Conservation (phyloP, 1,140 invertebrate species). For the Microvelia longipes region DNA sequence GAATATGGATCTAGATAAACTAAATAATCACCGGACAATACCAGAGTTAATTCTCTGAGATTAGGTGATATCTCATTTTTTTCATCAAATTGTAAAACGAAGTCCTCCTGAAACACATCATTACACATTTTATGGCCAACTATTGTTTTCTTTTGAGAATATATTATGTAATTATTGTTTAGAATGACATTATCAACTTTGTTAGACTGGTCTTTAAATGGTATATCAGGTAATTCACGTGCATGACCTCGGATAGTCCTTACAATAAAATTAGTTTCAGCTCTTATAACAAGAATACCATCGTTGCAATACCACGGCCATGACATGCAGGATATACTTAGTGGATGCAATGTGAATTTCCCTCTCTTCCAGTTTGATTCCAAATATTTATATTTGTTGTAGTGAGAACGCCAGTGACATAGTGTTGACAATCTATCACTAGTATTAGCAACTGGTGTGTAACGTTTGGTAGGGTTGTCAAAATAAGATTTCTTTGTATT, state of each 20-base stretch:
- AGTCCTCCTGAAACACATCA: not conserved
- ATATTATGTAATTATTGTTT: not conserved
- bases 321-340: not conserved
- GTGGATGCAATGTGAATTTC: not conserved
- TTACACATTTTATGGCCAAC: conserved; percentile 3
- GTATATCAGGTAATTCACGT: not conserved
- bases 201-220: not conserved
- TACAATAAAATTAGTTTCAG: not conserved
- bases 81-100: not conserved
- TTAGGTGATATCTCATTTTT: not conserved
- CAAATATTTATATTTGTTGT: conserved; percentile 5
- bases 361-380: conserved; percentile 8
- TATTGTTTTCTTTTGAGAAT: conserved; percentile 4
- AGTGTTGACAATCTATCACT: not conserved
- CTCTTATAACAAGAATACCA: conserved; percentile 1
- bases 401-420: conserved; percentile 9
- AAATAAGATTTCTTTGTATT: not conserved
- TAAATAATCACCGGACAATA: not conserved
- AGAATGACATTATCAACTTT: conserved; percentile 1
- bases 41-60: not conserved
- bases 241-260: not conserved
- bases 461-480: conserved; percentile 1
- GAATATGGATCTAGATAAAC: not conserved
- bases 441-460: not conserved
- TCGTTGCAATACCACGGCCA: conserved; percentile 4